These are phyloP conservation scores for Numenius phaeopus DNA, from an alignment of 2,797 vertebrate species.

Conservation along the genomic window DNA sequence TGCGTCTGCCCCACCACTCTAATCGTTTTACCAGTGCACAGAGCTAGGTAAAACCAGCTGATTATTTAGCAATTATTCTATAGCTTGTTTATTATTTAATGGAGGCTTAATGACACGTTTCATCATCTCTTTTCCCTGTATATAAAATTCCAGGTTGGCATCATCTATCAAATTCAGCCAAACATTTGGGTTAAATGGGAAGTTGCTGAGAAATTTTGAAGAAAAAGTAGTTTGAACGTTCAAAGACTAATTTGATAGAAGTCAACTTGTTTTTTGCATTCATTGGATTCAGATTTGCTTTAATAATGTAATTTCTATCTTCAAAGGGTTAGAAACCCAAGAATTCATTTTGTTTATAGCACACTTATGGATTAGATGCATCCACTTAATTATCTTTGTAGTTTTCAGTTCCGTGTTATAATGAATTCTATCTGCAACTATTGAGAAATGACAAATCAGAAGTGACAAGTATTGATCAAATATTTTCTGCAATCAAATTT, in stretches of 20 bases:
- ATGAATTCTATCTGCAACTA: conserved; percentile 30
- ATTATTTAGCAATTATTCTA: background rate
- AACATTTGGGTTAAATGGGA: background rate
- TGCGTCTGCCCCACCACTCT: background rate
- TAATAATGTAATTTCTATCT: conserved; percentile 21
- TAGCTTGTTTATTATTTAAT: background rate
- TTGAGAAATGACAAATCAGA: conserved; percentile 52
- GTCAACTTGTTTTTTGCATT: background rate
- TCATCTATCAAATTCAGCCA: background rate
- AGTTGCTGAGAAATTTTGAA: background rate
- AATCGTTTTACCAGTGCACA: background rate
- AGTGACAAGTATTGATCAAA: conserved; percentile 60
- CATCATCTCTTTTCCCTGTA: background rate
- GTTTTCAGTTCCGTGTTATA: background rate
- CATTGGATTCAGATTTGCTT: conserved; percentile 23
- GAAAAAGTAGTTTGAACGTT: background rate
- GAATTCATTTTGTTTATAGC: conserved; percentile 30
- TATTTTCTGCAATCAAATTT: conserved; percentile 36
- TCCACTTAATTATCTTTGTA: conserved; percentile 36
- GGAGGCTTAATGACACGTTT: background rate
- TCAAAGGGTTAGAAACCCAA: background rate
- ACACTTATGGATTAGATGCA: conserved; percentile 34
- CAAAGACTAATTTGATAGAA: background rate
- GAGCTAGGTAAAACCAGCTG: background rate
- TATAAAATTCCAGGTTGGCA: background rate